Base-by-base conservation (phyloP, 2,888 invertebrate species). In the Pinctada fucata region DNA sequence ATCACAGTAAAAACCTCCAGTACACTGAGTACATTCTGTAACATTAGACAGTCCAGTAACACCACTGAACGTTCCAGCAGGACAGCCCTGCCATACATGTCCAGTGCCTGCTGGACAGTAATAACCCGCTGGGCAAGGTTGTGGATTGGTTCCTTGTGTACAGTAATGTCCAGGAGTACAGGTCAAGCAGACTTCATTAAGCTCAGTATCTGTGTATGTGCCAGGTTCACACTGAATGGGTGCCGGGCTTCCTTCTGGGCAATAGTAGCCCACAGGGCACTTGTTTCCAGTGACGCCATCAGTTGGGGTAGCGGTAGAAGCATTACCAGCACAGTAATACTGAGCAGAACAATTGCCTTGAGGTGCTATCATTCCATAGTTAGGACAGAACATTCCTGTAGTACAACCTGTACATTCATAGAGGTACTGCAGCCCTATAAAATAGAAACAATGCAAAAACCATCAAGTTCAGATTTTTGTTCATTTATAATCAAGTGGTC, bases 121-220 rank as follows among this genome's bases (percentile, higher is more conserved):
- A 79, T 85, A 90, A 10, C 91, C 91, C 16, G 87, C 84, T 3
- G 90, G 90, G 76, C 91, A 92, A 10, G 83, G 78, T 65, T 86
- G 78, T 2, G 89, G 89, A 66, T 85, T 88, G 13, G 81, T 79
- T 8, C 90, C 90, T 58, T 86, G 84, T 8, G 83, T 84, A 75
- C 91, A 91, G 84, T 87, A 91, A 52, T 86, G 83, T 3, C 91
- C 91, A 49, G 90, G 81, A 1, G 88, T 86, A 79, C 91, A 91
- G 3, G 76, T 63, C 3, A 79, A 74, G 74, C 91, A 91, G 2
- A 67, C 81, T 2, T 80, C 81, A 67, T 87, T 88, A 51, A 82
- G 83, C 8, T 83, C 82, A 2, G 87, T 87, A 71, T 86, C 86
- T 16, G 88, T 86, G 80, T 83, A 92, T 2, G 85, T 87, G 16